Base-by-base conservation (phyloP, 2,113 vertebrate species). In the Craseonycteris thonglongyai region DNA sequence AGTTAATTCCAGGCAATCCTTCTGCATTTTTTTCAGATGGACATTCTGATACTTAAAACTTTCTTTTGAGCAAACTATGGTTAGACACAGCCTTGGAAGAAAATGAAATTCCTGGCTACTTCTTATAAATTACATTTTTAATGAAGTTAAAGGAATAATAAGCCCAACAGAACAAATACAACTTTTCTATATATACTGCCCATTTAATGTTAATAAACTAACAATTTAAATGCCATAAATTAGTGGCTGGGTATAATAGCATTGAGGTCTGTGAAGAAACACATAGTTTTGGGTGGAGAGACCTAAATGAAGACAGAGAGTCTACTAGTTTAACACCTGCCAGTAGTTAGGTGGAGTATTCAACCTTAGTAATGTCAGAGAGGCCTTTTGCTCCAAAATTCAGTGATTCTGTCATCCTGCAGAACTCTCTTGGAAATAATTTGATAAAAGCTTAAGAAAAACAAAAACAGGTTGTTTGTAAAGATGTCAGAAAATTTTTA, bases 11-110 rank as follows among this genome's bases (percentile, higher is more conserved):
- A 47, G 96, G 89, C 33, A 79, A 4, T 94, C 95, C 76, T 93
- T 58, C 94, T 71, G n/a, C 56, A 18, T 95, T 83, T 95, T 71
- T 94, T 80, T 94, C 97, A 97, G 97, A 97, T 6, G 97, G 80
- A 82, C 87, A 66, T 92, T 89, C n/a, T 89, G 95, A 95, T 94
- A 92, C 75, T 84, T 92, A 84, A 28, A 96, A 80, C 74, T 86
- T 83, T 59, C 0, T 93, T 97, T 96, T 90, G 84, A 15, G 6
- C 42, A 59, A 88, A 75, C 91, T 88, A 88, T 30, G 78, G 45
- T 92, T 93, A 63, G 88, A 40, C 45, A 80, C 35, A 74, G 33
- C 59, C 38, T 38, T 88, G 82, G 58, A 95, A 90, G 96, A 79
- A 96, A 90, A 89, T 96, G 92, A 94, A 76, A 90, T 97, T 94